A percentile compares a stretch with the other conserved stretches of the same genome.
phyloP scores from a whole-genome alignment of 2,113 vertebrate genomes.

The Ochotona curzoniae region DNA sequence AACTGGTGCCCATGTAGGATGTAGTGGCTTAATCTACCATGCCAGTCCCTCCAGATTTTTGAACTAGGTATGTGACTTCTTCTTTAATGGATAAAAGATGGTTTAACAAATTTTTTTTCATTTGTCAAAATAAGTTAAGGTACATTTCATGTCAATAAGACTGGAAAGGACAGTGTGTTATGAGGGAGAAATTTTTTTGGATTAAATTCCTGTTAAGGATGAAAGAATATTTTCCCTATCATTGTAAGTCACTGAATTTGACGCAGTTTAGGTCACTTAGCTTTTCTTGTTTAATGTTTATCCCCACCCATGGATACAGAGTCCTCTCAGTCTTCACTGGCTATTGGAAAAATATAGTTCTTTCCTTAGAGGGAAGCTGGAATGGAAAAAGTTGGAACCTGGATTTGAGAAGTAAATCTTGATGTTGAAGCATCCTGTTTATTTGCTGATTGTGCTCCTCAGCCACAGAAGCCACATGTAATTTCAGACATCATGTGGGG shows the following conservation, averaged over 20 bases:
- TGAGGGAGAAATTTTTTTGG: neutral
- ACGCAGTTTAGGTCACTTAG: neutral
- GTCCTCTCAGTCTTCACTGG: neutral
- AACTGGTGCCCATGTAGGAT: too few relatives aligned
- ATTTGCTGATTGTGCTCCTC: neutral
- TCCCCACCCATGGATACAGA: neutral
- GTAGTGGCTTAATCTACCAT: too few relatives aligned
- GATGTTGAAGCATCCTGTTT: neutral
- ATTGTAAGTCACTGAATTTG: neutral
- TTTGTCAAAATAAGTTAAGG: slow-evolving; percentile 22
- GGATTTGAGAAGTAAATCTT: neutral
- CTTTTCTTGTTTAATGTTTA: slow-evolving; percentile 27
- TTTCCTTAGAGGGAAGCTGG: slow-evolving; percentile 23
- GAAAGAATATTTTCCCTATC: neutral
- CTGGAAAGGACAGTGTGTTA: neutral
- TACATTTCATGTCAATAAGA: slow-evolving; percentile 19
- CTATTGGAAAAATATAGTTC: neutral
- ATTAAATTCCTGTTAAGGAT: slow-evolving; percentile 32
- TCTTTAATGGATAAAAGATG: neutral
- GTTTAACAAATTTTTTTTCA: slow-evolving; percentile 1
- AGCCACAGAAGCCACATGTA: neutral
- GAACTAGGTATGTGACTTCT: neutral
- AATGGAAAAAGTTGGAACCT: neutral
- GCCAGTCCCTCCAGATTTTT: neutral
- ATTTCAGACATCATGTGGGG: neutral